Evolutionary conservation across 2,888 invertebrate species (phyloP).

Genomic region (Atrina japonica): DNA sequence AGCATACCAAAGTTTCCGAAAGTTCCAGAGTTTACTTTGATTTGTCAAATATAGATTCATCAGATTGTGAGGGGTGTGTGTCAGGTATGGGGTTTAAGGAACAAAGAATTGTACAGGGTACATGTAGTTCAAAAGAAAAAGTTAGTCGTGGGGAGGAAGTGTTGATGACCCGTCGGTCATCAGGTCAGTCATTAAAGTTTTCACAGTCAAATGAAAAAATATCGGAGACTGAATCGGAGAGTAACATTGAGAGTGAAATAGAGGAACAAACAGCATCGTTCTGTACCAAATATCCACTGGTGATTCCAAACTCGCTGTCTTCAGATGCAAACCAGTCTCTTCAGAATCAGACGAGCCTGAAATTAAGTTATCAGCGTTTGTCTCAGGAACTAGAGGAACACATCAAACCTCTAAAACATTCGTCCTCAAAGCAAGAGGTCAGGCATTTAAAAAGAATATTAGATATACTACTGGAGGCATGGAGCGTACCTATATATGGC

Average conservation of each 20-base stretch:
- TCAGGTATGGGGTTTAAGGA: no score
- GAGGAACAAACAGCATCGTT: conserved; percentile 44
- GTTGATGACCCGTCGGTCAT: conserved; percentile 55
- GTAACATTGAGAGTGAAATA: conserved; percentile 16
- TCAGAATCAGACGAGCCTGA: conserved; percentile 63
- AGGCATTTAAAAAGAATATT: conserved; percentile 69
- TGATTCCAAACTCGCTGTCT: conserved; percentile 23
- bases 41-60: conserved; percentile 74
- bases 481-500: conserved; percentile 97
- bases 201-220: conserved; percentile 1
- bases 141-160: conserved; percentile 9
- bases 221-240: conserved; percentile 49
- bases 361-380: conserved; percentile 68
- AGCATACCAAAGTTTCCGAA: conserved; percentile 72
- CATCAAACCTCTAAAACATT: conserved; percentile 64
- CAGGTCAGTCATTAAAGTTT: conserved; percentile 57
- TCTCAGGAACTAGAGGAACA: conserved; percentile 63
- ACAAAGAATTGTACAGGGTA: conserved; percentile 2
- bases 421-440: conserved; percentile 62
- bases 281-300: conserved; percentile 53
- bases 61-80: conserved; percentile 19
- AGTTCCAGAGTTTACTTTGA: conserved; percentile 79
- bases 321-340: conserved; percentile 46
- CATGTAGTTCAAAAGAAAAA: conserved; percentile 2
- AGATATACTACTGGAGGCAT: conserved; percentile 85